These are phyloP conservation scores for Tenthredo distinguenda DNA, from an alignment of 2,888 invertebrate genomes.

Conservation along the genomic window DNA sequence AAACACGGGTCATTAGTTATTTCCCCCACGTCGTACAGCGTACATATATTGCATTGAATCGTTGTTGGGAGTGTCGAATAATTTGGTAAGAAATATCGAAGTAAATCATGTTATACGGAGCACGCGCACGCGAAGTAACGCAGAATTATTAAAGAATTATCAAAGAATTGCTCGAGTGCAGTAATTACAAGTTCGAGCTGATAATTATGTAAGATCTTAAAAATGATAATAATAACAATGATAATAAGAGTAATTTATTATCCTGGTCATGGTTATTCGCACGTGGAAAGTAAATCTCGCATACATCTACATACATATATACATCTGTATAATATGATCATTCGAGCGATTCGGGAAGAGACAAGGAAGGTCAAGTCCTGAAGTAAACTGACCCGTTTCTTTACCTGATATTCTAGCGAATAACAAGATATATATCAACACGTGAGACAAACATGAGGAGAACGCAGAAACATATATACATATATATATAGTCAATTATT, in stretches of 20 bases:
- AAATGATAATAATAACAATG: background rate
- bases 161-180: background rate
- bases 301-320: background rate
- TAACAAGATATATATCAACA: slow-evolving; percentile 14
- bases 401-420: slow-evolving; percentile 1
- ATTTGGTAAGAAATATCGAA: background rate
- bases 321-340: background rate
- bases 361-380: slow-evolving; percentile 13
- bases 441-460: slow-evolving; percentile 8
- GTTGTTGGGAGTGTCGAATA: background rate
- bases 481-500: background rate
- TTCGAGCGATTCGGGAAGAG: slow-evolving; percentile 21
- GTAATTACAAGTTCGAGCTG: background rate
- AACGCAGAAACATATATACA: background rate
- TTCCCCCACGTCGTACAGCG: background rate
- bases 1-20: background rate
- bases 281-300: background rate
- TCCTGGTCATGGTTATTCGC: background rate
- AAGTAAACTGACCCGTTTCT: slow-evolving; percentile 22
- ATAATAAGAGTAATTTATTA: background rate
- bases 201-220: background rate
- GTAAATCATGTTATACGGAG: background rate
- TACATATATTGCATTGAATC: background rate
- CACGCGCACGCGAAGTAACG: background rate
- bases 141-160: too few species aligned